Evolutionary conservation across 1,140 invertebrate species (phyloP).

Genomic region (Trachymyrmex cornetzi): DNA sequence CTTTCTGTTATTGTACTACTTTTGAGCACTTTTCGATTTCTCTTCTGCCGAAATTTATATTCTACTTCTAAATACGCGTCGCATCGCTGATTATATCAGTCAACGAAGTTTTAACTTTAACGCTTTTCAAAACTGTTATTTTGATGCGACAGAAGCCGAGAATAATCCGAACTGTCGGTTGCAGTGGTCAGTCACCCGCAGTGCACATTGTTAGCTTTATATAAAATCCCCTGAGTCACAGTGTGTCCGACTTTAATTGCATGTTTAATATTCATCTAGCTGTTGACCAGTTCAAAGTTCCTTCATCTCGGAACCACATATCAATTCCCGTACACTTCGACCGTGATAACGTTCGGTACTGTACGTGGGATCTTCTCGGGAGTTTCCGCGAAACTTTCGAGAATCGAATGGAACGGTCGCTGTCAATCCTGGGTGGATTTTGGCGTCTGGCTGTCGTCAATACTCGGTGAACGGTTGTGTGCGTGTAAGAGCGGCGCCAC

Average conservation of each 20-base stretch:
- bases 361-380: conserved; percentile 32
- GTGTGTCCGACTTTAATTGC: conserved; percentile 33
- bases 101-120: not conserved
- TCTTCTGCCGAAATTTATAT: not conserved
- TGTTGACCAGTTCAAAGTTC: conserved; percentile 31
- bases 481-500: conserved; percentile 52
- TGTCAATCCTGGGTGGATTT: conserved; percentile 69
- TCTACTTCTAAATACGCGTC: not conserved
- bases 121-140: not conserved
- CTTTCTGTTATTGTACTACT: not conserved
- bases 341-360: not conserved
- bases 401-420: conserved; percentile 58
- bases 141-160: not conserved
- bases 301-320: conserved; percentile 25
- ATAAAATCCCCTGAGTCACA: conserved; percentile 29
- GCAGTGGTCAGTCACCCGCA: not conserved
- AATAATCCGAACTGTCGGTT: conserved; percentile 19
- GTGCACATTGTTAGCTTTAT: not conserved
- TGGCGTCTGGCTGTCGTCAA: conserved; percentile 67
- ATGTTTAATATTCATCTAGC: conserved; percentile 36
- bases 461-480: conserved; percentile 35
- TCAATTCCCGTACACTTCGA: conserved; percentile 21
- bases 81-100: not conserved
- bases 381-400: conserved; percentile 57
- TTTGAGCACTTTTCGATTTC: not conserved